Base-by-base conservation (phyloP, 2,888 invertebrate species). In the Agonopterix arenella region DNA sequence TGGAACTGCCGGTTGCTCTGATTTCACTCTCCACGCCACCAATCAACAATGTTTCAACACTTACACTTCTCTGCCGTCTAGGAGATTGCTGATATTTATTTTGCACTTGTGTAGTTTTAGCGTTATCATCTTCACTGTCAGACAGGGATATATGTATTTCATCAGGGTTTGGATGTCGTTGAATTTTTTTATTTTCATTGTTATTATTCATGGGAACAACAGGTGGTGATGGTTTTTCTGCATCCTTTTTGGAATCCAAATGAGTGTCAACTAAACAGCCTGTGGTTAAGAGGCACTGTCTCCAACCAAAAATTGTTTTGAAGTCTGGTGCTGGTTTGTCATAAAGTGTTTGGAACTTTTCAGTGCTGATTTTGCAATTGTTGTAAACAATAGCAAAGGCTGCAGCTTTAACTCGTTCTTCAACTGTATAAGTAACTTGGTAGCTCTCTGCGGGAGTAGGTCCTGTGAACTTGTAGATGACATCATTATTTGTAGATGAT, bases 281-380 rank as follows among this genome's bases (percentile, higher is more conserved):
- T 47, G 82, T 84, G 7, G 56, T 53, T 42, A 89, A 54, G 28
- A 90, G 73, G 11, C 75, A 66, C 57, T 85, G 83, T 51, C 88
- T 72, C 89, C 86, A 89, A 37, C 69, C 67, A 77, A 85, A 90
- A 55, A 90, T 84, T 44, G 88, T 89, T 62, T 88, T 80, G 52
- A 83, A 88, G 64, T 89, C 88, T 43, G 90, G 90, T 47, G 89
- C 88, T 42, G 84, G 85, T 68, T 90, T 90, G 47, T 81, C 80
- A 70, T 68, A 85, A 8, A 73, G 42, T 38, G 67, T 55, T 65
- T 88, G 80, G 79, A 90, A 90, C 59, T 74, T 82, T 1, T 80
- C 74, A 47, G 82, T 72, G 47, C 76, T 83, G n/a, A 80, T 75
- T 71, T 76, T 84, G 55, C 89, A 89, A 52, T 89, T 90, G 53